phyloP scores from a whole-genome alignment of 2,797 vertebrate species.

The Oceanodroma leucorhoa region DNA sequence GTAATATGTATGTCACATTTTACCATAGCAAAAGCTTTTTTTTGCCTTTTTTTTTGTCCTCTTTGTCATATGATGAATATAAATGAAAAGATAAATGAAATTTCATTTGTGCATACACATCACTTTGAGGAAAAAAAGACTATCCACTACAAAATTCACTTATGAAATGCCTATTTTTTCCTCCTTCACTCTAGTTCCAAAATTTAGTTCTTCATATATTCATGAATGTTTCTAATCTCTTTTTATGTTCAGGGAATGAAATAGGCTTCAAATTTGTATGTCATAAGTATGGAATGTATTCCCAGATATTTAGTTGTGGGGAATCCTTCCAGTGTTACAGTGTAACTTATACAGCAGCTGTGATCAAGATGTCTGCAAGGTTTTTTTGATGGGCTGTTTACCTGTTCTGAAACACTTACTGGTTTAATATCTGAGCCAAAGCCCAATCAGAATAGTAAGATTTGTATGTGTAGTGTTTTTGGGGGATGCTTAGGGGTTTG shows the following conservation, averaged over 20 bases:
- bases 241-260: slow-evolving; percentile 49
- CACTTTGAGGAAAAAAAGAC: neutral
- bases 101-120: neutral
- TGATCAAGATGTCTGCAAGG: slow-evolving; percentile 58
- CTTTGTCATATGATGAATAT: neutral
- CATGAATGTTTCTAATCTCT: slow-evolving; percentile 56
- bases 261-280: slow-evolving; percentile 46
- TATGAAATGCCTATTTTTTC: neutral
- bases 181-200: neutral
- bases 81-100: neutral
- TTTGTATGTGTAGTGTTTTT: neutral
- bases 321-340: slow-evolving; percentile 50
- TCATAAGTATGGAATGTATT: slow-evolving; percentile 68
- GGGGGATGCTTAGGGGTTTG: neutral
- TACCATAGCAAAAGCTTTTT: neutral
- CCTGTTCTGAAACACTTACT: slow-evolving; percentile 24
- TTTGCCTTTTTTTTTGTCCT: neutral
- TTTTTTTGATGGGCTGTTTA: slow-evolving; percentile 44
- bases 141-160: neutral
- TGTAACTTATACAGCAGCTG: slow-evolving; percentile 49
- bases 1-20: neutral
- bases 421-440: slow-evolving; percentile 5
- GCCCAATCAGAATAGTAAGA: neutral
- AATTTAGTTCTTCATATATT: slow-evolving; percentile 11
- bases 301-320: slow-evolving; percentile 44